These are phyloP conservation scores for Eupleurogrammus muticus DNA, from an alignment of 2,797 vertebrate genomes.

Conservation along the genomic window DNA sequence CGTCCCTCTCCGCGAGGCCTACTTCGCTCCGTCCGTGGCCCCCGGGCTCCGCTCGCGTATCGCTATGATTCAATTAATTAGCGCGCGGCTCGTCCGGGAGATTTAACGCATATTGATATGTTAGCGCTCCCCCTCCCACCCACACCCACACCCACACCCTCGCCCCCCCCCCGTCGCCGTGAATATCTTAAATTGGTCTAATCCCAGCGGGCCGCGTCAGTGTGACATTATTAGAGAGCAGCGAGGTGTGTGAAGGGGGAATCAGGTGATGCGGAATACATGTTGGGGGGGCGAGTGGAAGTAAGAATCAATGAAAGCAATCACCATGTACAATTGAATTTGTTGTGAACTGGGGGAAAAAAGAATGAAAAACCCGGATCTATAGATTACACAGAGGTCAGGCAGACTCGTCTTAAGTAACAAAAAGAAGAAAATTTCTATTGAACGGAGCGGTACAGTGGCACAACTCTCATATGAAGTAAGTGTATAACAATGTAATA, in stretches of 20 bases:
- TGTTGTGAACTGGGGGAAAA: conserved; percentile 60
- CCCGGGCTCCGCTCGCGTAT: conserved; percentile 66
- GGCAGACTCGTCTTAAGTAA: conserved; percentile 47
- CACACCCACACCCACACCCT: no score
- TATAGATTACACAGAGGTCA: conserved; percentile 58
- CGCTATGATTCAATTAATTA: conserved; percentile 84
- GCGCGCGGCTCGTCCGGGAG: conserved; percentile 71
- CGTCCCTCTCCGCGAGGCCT: conserved; percentile 56
- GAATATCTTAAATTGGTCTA: conserved; percentile 74
- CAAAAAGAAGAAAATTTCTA: conserved; percentile 47
- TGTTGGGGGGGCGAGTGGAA: conserved; percentile 59
- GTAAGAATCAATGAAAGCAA: conserved; percentile 78
- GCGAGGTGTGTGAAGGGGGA: conserved; percentile 62
- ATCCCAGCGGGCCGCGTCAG: conserved; percentile 54
- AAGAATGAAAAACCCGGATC: conserved; percentile 37
- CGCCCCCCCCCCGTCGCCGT: conserved; percentile 46
- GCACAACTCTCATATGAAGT: conserved; percentile 18
- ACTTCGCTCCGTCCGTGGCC: conserved; percentile 64
- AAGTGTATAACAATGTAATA: not conserved
- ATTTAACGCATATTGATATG: conserved; percentile 74
- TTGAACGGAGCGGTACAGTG: conserved; percentile 19
- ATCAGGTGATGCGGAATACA: conserved; percentile 51
- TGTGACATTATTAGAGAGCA: conserved; percentile 65
- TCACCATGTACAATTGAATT: conserved; percentile 71
- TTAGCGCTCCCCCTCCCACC: no score